Evolutionary conservation across 2,888 invertebrate species (phyloP).

Genomic region (Zygothrica quintamaculata): DNA sequence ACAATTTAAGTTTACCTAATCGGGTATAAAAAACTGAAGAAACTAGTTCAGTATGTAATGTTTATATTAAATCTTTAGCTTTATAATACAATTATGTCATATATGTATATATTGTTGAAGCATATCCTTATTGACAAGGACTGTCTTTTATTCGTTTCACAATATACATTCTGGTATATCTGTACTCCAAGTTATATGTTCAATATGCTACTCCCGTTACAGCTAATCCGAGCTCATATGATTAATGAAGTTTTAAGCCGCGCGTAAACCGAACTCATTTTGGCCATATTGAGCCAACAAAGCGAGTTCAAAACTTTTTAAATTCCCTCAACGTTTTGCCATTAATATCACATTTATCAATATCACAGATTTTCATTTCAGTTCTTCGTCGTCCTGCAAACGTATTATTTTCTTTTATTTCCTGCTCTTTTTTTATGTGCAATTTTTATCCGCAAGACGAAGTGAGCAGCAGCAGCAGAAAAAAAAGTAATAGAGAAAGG

Average conservation of each 20-base stretch:
- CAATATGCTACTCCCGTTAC: constrained; percentile 27
- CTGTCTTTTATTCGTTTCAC: no score
- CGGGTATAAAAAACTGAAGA: no score
- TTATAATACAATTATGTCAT: no score
- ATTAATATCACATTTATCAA: constrained; percentile 79
- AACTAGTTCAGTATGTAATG: no score
- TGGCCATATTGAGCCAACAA: constrained; percentile 52
- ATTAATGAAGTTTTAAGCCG: constrained; percentile 70
- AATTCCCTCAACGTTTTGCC: constrained; percentile 69
- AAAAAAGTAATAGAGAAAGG: constrained; percentile 12
- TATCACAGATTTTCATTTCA: constrained; percentile 79
- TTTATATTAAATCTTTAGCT: no score
- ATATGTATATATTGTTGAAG: no score
- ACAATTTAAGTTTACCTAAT: no score
- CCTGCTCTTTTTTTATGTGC: constrained; percentile 50
- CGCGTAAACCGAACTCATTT: constrained; percentile 65
- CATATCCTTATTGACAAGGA: no score
- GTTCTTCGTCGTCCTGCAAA: constrained; percentile 55
- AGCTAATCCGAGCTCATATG: constrained; percentile 40
- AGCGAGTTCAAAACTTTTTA: constrained; percentile 59
- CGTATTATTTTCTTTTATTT: constrained; percentile 63
- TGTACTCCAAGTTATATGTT: not conserved
- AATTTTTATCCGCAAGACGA: constrained; percentile 59
- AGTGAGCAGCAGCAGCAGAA: constrained; percentile 27
- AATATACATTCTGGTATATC: no score